Evolutionary conservation across 2,113 vertebrate species (phyloP).

Genomic region (Aramus guarauna): DNA sequence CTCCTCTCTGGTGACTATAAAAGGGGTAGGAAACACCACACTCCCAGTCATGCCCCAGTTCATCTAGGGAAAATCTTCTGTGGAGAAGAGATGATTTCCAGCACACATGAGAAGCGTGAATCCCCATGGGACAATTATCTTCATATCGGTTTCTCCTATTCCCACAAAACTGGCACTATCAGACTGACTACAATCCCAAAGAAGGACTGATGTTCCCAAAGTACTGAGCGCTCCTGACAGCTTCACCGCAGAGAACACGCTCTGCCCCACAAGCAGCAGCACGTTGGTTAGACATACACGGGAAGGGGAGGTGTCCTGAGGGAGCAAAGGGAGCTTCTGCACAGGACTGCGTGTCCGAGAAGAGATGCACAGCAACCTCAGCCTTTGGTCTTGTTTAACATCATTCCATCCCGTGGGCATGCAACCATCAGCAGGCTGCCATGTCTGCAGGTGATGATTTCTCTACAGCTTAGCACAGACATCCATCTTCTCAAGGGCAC

Average conservation of each 20-base stretch:
- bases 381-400: background rate
- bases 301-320: background rate
- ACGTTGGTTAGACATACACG: rapidly evolving
- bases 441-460: background rate
- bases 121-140: background rate
- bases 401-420: background rate
- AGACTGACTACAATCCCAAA: background rate
- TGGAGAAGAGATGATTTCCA: background rate
- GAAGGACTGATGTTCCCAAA: background rate
- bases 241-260: background rate
- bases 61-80: background rate
- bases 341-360: background rate
- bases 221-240: background rate
- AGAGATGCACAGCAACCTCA: background rate
- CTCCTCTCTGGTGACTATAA: background rate
- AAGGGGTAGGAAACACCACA: background rate
- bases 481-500: background rate
- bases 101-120: rapidly evolving
- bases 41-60: background rate
- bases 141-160: background rate
- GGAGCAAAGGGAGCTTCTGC: background rate
- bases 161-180: rapidly evolving
- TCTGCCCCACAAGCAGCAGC: background rate
- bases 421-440: background rate
- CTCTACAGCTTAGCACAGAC: background rate